Conservation (phyloP, 2,888 invertebrate species). For the Tholera decimalis region DNA sequence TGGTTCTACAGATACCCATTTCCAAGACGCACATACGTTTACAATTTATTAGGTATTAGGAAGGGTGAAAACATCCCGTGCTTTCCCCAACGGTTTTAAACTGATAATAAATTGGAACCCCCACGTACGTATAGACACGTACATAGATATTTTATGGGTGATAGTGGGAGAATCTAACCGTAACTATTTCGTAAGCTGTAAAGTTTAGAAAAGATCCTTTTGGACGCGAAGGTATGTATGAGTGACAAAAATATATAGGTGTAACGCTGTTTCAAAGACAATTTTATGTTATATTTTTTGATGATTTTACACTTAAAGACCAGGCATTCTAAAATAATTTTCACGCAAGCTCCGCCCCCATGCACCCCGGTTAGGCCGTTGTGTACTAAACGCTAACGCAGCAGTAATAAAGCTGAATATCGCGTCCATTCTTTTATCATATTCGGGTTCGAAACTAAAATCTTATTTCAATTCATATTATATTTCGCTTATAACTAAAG, state of each 20-base stretch:
- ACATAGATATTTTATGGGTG: not conserved
- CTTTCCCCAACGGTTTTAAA: constrained; percentile 47
- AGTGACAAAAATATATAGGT: not conserved
- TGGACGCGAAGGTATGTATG: not conserved
- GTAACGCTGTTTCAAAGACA: not conserved
- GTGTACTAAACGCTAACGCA: too few relatives aligned
- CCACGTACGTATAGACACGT: not conserved
- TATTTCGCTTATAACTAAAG: too few relatives aligned
- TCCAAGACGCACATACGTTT: constrained; percentile 52
- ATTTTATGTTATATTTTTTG: too few relatives aligned
- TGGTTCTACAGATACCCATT: constrained; percentile 36
- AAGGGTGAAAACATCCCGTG: constrained; percentile 49
- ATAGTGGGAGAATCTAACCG: not conserved
- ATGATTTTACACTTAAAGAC: too few relatives aligned
- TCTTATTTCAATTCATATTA: too few relatives aligned
- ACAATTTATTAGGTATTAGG: constrained; percentile 54
- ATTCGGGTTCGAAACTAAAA: too few relatives aligned
- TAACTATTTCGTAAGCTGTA: not conserved
- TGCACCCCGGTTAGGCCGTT: too few relatives aligned
- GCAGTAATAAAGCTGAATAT: too few relatives aligned
- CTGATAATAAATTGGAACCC: constrained; percentile 54
- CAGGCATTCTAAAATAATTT: too few relatives aligned
- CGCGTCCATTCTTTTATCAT: too few relatives aligned
- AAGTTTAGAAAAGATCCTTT: not conserved
- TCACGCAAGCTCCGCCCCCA: too few relatives aligned